A percentile compares a stretch with the other conserved stretches of the same genome.
phyloP scores from a whole-genome alignment of 1,140 invertebrate species.

The Brachionus plicatilis region DNA sequence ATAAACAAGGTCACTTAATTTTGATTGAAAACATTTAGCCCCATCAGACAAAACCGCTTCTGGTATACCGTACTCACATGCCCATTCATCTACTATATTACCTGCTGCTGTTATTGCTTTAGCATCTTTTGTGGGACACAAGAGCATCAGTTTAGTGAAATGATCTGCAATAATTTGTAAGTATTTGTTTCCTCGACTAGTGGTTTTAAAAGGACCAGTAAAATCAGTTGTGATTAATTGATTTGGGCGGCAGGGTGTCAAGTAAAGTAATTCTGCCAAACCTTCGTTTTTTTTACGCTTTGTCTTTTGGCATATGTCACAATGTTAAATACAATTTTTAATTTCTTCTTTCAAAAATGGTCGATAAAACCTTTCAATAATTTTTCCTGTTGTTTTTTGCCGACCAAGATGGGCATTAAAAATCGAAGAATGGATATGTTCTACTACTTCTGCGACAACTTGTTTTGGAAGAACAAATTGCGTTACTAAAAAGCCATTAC shows the following conservation, averaged over 20 bases:
- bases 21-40: neutral
- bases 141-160: constrained; percentile 55
- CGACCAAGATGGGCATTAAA: constrained; percentile 9
- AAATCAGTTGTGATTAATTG: constrained; percentile 41
- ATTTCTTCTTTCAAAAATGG: neutral
- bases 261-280: neutral
- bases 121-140: constrained; percentile 48
- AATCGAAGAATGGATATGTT: neutral
- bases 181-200: constrained; percentile 46
- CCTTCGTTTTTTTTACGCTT: neutral
- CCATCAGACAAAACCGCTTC: neutral
- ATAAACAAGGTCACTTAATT: too few relatives aligned
- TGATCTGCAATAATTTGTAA: constrained; percentile 48
- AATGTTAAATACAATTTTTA: neutral
- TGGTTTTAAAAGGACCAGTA: constrained; percentile 42
- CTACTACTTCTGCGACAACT: neutral
- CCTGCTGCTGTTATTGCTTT: constrained; percentile 50
- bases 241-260: neutral
- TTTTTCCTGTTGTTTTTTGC: neutral
- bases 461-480: neutral
- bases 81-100: constrained; percentile 46
- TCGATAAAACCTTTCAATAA: neutral
- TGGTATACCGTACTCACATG: constrained; percentile 51
- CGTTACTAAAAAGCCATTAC: neutral
- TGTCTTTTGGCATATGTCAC: constrained; percentile 26